Base-by-base conservation (phyloP, 2,888 invertebrate genomes). In the Dendrolimus pini region DNA sequence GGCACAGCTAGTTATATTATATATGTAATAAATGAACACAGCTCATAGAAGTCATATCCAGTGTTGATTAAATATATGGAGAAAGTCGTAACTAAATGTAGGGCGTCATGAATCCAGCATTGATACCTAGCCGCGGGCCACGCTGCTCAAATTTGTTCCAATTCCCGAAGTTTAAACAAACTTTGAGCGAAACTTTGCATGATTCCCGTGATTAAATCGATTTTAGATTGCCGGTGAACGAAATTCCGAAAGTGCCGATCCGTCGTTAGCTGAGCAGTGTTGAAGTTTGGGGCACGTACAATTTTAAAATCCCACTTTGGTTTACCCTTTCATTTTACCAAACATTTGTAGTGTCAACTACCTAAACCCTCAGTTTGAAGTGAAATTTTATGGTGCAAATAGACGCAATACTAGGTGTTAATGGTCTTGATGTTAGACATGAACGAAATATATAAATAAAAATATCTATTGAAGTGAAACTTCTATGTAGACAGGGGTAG, bases 201-300 rank as follows among this genome's bases (percentile, higher is more conserved):
- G 85, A 86, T 87, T 87, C 79, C 80, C 74, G 85, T 88, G 86
- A 89, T 89, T 89, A 85, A 89, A 89, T 88, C 86, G 88, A 89
- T 89, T 85, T 83, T 79, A 75, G 80, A 86, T 87, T 85, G 86
- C 84, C 82, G 80, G 80, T 83, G 80, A 80, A 75, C 75, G 74
- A 80, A 83, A 84, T 82, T 80, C 74, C 74, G 68, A 84, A 84
- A 85, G 85, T 83, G 84, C 80, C 81, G 82, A 86, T 83, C 80
- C 79, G 80, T 85, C 83, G 87, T 84, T 83, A 80, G 77, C 76
- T 78, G 78, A 75, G 73, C 84, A 80, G 79, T 77, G 75, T 72
- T 67, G 65, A 80, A 85, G 78, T 85, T 84, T 70, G 62, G 12
- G 71, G 74, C 77, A 79, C 82, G 79, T 82, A 77, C 82, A 84